Evolutionary conservation across 2,888 invertebrate genomes (phyloP).

Genomic region (Sarcophaga rosellei): DNA sequence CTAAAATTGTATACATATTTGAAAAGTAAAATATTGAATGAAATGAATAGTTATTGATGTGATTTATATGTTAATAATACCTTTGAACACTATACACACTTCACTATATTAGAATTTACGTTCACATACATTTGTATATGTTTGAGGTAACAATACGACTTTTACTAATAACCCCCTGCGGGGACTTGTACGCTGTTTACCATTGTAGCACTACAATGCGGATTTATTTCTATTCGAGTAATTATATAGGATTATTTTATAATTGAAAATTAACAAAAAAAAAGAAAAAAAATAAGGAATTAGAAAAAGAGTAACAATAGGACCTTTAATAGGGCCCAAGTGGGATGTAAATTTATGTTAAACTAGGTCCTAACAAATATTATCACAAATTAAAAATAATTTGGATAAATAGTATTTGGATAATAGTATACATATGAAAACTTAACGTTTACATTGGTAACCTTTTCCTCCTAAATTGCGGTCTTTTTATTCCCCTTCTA

Average conservation of each 20-base stretch:
- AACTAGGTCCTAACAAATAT: too few species aligned
- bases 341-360: too few species aligned
- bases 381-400: too few species aligned
- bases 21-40: not conserved
- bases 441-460: too few species aligned
- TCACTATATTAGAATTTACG: not conserved
- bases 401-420: too few species aligned
- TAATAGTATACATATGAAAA: too few species aligned
- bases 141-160: conserved; percentile 57
- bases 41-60: not conserved
- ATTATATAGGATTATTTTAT: conserved; percentile 52
- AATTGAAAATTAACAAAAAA: conserved; percentile 50
- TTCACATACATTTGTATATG: conserved; percentile 11
- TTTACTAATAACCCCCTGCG: conserved; percentile 67
- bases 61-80: too few species aligned
- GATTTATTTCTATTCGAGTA: conserved; percentile 51
- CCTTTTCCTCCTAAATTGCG: too few species aligned
- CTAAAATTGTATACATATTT: conserved; percentile 17
- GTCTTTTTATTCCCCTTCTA: too few species aligned
- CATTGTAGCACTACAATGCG: conserved; percentile 41
- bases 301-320: not conserved
- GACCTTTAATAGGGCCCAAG: too few species aligned
- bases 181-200: conserved; percentile 50
- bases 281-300: not conserved
- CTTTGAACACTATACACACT: not conserved